A percentile compares a stretch with the other conserved stretches of the same genome.
Conservation (phyloP, 2,113 vertebrate species). For the Oxyruncus cristatus region DNA sequence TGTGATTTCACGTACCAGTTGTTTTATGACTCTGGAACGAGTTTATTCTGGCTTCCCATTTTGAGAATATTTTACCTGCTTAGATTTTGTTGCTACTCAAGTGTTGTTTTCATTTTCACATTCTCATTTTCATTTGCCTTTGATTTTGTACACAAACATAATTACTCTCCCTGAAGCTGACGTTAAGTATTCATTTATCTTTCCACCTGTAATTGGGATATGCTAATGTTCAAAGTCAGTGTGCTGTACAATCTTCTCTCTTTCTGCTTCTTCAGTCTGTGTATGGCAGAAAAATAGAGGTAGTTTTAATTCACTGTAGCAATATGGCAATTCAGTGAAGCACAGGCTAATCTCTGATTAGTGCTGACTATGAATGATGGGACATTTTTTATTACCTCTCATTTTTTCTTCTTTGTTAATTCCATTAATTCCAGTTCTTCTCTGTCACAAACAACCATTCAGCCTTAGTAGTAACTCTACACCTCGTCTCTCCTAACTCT, state of each 20-base stretch:
- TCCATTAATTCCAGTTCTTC: not conserved
- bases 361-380: not conserved
- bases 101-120: not conserved
- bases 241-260: not conserved
- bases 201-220: not conserved
- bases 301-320: not conserved
- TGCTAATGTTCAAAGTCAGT: not conserved
- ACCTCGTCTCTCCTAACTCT: not conserved
- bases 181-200: not conserved
- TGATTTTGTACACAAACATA: not conserved
- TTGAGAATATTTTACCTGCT: not conserved
- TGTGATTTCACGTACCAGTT: not conserved
- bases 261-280: not conserved
- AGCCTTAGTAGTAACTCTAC: not conserved
- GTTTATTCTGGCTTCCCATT: not conserved
- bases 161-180: not conserved
- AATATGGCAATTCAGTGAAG: not conserved
- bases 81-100: not conserved
- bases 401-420: not conserved
- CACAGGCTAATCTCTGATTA: not conserved
- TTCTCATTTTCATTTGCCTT: not conserved
- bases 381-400: not conserved
- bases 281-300: not conserved
- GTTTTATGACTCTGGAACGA: not conserved
- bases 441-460: not conserved